Conservation (phyloP, 1,140 invertebrate genomes). For the Paraescarpia echinospica region DNA sequence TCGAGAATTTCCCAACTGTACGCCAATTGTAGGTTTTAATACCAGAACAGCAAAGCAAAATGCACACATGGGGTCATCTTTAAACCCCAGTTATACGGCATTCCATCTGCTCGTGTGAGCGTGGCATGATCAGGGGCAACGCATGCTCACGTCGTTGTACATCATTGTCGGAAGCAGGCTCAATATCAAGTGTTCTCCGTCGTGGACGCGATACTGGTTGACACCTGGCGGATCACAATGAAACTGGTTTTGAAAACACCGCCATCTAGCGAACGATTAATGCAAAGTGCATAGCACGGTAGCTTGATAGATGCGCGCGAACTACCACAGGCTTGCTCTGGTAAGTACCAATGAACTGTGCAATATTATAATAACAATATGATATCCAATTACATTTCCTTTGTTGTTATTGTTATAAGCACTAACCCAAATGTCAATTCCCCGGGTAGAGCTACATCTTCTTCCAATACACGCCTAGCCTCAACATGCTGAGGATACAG, state of each 20-base stretch:
- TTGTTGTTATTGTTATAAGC: too few species aligned
- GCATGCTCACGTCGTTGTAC: background rate
- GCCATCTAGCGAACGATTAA: background rate
- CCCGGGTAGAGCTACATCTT: too few species aligned
- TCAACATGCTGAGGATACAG: too few species aligned
- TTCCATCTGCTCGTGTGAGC: background rate
- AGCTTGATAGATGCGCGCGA: too few species aligned
- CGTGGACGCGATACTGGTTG: background rate
- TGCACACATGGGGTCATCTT: too few species aligned
- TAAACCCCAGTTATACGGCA: background rate
- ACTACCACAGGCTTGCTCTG: too few species aligned
- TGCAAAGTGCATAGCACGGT: background rate
- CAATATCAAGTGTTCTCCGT: background rate
- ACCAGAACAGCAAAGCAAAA: background rate
- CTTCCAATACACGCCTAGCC: too few species aligned
- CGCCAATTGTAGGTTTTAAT: background rate
- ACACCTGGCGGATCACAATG: background rate
- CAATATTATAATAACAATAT: too few species aligned
- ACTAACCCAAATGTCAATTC: too few species aligned
- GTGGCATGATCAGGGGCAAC: background rate
- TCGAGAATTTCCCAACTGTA: too few species aligned
- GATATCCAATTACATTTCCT: too few species aligned
- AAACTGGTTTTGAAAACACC: background rate
- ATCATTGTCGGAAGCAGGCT: background rate
- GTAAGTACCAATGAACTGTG: too few species aligned